A percentile compares a stretch with the other conserved stretches of the same genome.
Conservation (phyloP, 2,797 vertebrate genomes). For the Pyrocephalus nanus region DNA sequence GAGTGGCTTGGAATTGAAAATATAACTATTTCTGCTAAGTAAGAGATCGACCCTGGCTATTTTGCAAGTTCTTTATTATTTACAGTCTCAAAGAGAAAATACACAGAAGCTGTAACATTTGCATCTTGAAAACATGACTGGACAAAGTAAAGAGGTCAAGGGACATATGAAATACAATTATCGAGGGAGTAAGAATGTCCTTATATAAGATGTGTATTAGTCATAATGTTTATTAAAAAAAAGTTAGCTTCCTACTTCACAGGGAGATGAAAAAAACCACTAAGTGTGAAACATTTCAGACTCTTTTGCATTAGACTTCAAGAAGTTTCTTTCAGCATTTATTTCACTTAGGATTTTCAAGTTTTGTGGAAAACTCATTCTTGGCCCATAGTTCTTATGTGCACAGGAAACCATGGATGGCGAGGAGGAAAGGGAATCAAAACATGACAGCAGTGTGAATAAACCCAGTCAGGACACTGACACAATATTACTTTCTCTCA, state of each 20-base stretch:
- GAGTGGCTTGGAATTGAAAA: background rate
- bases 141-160: background rate
- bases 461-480: background rate
- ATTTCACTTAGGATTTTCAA: background rate
- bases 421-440: background rate
- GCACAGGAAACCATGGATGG: accelerated
- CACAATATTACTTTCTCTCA: background rate
- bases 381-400: background rate
- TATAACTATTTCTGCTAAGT: background rate
- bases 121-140: background rate
- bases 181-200: background rate
- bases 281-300: background rate
- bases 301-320: background rate
- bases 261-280: background rate
- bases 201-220: background rate
- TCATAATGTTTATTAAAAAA: background rate
- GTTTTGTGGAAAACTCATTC: background rate
- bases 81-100: background rate
- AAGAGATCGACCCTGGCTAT: background rate
- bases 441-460: background rate
- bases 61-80: background rate
- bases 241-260: background rate
- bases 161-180: background rate
- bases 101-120: background rate
- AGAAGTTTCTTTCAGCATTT: background rate